Percentiles rank a stretch among this genome's conserved stretches.
phyloP scores from a whole-genome alignment of 2,797 vertebrate genomes.

The Neopelma chrysocephalum region DNA sequence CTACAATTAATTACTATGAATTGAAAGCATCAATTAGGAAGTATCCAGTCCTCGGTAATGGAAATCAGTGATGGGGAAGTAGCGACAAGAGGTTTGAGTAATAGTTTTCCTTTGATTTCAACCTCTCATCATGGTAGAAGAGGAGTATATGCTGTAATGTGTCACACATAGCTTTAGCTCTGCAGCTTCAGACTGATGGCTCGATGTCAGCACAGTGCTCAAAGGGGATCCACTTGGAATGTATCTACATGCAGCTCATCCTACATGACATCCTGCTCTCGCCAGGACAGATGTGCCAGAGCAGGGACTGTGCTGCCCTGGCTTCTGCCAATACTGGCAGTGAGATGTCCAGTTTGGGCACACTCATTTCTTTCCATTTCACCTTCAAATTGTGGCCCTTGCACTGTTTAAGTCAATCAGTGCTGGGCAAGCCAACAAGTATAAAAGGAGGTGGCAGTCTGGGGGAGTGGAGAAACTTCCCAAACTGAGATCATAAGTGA shows the following conservation, averaged over 20 bases:
- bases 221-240: background rate
- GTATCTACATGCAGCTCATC: fast-evolving
- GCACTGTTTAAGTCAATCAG: background rate
- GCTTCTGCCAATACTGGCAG: fast-evolving
- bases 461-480: background rate
- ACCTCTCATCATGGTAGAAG: background rate
- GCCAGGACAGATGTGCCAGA: background rate
- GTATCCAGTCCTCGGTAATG: background rate
- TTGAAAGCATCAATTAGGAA: constrained; percentile 81
- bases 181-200: background rate
- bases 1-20: constrained; percentile 85
- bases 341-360: too few species aligned
- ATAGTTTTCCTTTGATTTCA: background rate
- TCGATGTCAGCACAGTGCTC: background rate
- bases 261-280: fast-evolving
- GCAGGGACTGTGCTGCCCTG: fast-evolving
- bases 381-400: fast-evolving
- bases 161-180: fast-evolving
- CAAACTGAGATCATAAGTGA: background rate
- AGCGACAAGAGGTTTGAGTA: background rate
- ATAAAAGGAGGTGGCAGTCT: background rate
- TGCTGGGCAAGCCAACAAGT: background rate
- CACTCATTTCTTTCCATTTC: fast-evolving
- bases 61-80: background rate
- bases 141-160: background rate